phyloP scores from a whole-genome alignment of 2,113 vertebrate genomes.

The Chiloscyllium plagiosum region DNA sequence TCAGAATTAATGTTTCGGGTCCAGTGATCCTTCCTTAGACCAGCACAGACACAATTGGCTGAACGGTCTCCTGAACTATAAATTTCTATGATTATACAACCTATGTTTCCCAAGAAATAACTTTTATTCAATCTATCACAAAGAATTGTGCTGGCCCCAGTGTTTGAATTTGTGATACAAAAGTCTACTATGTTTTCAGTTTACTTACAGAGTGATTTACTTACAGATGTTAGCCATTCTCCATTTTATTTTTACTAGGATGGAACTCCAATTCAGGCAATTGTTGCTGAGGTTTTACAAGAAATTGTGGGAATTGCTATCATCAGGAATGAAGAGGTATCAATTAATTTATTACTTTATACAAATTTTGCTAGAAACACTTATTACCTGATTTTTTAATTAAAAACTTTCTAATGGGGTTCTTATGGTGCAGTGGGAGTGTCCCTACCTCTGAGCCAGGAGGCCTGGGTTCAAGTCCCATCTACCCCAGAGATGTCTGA shows the following conservation, averaged over 20 bases:
- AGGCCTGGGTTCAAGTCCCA: no score
- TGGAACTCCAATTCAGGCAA: slow-evolving; percentile 65
- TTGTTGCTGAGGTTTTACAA: slow-evolving; percentile 63
- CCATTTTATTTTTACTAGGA: slow-evolving; percentile 57
- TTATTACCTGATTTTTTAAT: no score
- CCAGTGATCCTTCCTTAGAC: no score
- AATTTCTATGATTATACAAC: neutral
- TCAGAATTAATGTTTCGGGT: no score
- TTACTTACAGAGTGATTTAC: neutral
- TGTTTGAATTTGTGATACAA: neutral
- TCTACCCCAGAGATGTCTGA: no score
- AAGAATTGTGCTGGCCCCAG: neutral
- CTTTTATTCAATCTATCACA: neutral
- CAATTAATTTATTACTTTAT: neutral
- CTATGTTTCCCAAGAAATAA: neutral
- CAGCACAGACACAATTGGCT: no score
- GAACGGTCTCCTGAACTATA: no score
- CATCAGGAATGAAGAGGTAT: slow-evolving; percentile 79
- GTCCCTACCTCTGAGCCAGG: no score
- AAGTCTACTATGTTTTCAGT: neutral
- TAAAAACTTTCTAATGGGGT: no score
- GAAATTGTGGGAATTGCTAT: slow-evolving; percentile 71
- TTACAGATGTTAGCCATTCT: neutral
- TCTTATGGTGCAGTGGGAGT: no score
- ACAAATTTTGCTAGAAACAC: neutral